A percentile compares a stretch with the other conserved stretches of the same genome.
phyloP scores from a whole-genome alignment of 2,113 vertebrate genomes.

The Anthoscopus minutus region DNA sequence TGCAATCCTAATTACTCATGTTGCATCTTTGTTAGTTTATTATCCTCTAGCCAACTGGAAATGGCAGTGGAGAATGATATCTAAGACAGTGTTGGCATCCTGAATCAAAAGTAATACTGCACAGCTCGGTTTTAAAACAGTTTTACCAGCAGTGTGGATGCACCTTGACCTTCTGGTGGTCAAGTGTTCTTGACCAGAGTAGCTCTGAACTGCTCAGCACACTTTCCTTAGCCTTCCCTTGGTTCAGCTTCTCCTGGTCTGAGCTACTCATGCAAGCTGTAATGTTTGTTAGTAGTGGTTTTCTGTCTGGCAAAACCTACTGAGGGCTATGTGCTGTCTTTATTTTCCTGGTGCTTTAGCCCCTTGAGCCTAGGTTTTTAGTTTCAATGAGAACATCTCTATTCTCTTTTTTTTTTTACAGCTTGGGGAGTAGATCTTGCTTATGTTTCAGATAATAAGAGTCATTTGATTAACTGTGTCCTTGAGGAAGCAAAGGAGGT shows the following conservation, averaged over 20 bases:
- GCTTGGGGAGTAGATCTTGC: background rate
- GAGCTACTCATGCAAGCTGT: background rate
- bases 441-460: background rate
- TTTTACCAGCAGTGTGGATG: background rate
- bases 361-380: background rate
- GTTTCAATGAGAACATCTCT: background rate
- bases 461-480: background rate
- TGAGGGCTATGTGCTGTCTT: background rate
- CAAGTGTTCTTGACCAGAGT: background rate
- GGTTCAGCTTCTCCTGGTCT: background rate
- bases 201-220: background rate
- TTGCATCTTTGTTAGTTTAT: background rate
- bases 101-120: background rate
- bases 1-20: background rate
- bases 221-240: background rate
- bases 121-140: background rate
- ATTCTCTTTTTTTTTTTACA: background rate
- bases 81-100: background rate
- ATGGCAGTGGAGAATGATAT: background rate
- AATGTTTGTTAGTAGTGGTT: background rate
- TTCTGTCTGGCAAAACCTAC: background rate
- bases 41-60: background rate
- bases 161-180: too few relatives aligned
- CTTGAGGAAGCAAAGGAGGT: background rate
- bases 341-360: background rate